Conservation (phyloP, 2,113 vertebrate genomes). For the Thinocorus orbignyianus region DNA sequence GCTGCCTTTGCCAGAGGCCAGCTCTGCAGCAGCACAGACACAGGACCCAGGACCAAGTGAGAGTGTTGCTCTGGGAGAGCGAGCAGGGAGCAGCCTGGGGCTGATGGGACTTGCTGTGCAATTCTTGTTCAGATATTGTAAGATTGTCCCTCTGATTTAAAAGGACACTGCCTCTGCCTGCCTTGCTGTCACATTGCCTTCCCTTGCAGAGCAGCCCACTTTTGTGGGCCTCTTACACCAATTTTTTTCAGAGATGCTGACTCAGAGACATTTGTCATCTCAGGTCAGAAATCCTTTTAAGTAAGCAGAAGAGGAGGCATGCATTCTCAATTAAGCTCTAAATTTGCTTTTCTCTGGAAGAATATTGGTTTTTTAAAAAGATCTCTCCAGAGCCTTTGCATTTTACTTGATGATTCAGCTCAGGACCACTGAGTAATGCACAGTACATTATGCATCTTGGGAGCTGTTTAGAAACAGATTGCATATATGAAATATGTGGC, state of each 20-base stretch:
- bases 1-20: not conserved
- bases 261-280: not conserved
- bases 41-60: accelerated
- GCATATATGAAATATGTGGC: not conserved
- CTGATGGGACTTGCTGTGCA: not conserved
- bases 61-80: accelerated
- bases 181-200: not conserved
- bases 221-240: not conserved
- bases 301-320: not conserved
- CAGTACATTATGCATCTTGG: not conserved
- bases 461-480: slow-evolving; percentile 42
- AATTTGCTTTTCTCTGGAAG: slow-evolving; percentile 9
- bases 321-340: not conserved
- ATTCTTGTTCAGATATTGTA: not conserved
- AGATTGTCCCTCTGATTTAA: not conserved
- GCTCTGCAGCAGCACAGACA: accelerated
- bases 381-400: not conserved
- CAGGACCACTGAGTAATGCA: not conserved
- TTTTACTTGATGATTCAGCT: slow-evolving; percentile 26
- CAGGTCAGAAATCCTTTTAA: not conserved
- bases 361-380: not conserved
- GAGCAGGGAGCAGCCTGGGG: not conserved
- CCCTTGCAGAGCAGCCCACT: not conserved
- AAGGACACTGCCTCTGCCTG: not conserved
- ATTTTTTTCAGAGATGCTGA: not conserved